These are phyloP conservation scores for Sminthurides bifidus DNA, from an alignment of 1,140 invertebrate species.

Conservation along the genomic window DNA sequence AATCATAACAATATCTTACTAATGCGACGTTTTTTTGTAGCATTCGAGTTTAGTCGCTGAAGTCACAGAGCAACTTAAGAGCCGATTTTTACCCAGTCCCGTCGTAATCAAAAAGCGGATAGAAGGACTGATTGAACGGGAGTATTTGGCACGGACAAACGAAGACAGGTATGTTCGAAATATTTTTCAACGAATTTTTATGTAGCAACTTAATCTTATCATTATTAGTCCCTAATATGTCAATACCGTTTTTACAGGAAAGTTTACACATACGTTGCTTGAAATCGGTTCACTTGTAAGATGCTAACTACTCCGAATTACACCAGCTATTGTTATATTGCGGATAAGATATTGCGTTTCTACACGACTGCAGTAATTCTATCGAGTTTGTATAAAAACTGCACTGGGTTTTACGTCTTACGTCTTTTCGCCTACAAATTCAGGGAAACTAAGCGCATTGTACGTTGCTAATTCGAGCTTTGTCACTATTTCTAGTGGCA, in stretches of 20 bases:
- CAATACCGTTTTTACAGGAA: conserved; percentile 49
- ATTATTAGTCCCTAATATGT: conserved; percentile 8
- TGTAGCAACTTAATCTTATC: neutral
- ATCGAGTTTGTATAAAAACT: neutral
- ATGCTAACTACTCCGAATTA: neutral
- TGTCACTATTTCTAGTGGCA: too few relatives aligned
- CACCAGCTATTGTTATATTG: neutral
- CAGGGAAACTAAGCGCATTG: neutral
- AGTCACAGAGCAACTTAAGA: conserved; percentile 92
- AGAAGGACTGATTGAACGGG: conserved; percentile 95
- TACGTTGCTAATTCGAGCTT: too few relatives aligned
- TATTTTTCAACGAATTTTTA: neutral
- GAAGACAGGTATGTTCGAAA: conserved; percentile 62
- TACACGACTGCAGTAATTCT: neutral
- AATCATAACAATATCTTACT: conserved; percentile 5
- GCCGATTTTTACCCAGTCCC: conserved; percentile 91
- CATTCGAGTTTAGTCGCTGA: conserved; percentile 92
- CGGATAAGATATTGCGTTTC: too few relatives aligned
- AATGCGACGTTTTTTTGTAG: conserved; percentile 38
- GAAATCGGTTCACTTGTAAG: conserved; percentile 35
- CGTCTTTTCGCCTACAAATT: neutral
- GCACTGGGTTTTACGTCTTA: neutral
- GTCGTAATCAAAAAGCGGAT: conserved; percentile 98
- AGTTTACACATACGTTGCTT: conserved; percentile 85
- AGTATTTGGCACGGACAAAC: conserved; percentile 91